Base-by-base conservation (phyloP, 2,797 vertebrate genomes). In the Dendrocincla fuliginosa region DNA sequence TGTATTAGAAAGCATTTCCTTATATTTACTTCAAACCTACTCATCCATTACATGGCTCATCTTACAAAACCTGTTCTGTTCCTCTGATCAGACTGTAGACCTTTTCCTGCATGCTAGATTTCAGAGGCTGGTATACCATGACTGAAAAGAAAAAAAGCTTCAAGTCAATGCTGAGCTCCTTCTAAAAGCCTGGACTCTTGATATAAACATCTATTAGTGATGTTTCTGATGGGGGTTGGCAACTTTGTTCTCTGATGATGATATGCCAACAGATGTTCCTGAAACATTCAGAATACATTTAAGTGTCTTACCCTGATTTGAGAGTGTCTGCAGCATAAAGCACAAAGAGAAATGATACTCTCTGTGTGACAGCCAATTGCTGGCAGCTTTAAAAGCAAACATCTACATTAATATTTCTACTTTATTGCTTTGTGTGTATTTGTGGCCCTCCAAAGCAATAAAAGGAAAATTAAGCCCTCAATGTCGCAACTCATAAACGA, bases 351-450 rank as follows among this genome's bases (percentile, higher is more conserved):
- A 94, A 93, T 9, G 5, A 39, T 64, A 46, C 60, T 85, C 47
- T 79, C 39, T 67, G 41, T 35, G 33, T 81, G 76, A 75, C 79
- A 88, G 82, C 61, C 67, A 64, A 68, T 68, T 88, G 57, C 41
- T 50, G 47, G 79, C 47, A 78, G 42, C 42, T 91, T 88, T 75
- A 65, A 83, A 17, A 2, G n/a, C 8, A 3, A 91, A 53, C 11
- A 12, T 60, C 57, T 87, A 75, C 53, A 78, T 90, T 84, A 52
- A 65, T 90, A 91, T 93, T 94, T 94, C 83, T 84, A 1, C 46
- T 91, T 93, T 91, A 90, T 53, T 80, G 75, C 73, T 96, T 35
- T 83, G 19, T 41, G 2, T 80, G 41, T 85, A 46, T 75, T 93
- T 55, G 53, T 90, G 57, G 49, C n/a, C 39, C 42, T 91, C n/a